Conservation (phyloP, 2,113 vertebrate species). For the Castor canadensis region DNA sequence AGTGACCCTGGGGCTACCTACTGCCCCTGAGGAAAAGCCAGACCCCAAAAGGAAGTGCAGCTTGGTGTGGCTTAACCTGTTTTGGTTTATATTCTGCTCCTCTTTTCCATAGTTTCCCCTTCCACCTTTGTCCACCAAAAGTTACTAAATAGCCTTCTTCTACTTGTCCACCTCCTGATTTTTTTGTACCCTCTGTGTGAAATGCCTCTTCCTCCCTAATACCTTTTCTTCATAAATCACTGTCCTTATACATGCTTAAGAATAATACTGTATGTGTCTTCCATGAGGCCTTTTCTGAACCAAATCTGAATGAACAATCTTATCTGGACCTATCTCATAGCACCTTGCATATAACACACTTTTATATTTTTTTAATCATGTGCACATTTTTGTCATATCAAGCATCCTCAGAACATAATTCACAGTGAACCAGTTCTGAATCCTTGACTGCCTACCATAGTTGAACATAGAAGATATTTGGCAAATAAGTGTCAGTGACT, state of each 20-base stretch:
- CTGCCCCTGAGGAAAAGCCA: not conserved
- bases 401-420: not conserved
- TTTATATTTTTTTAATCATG: not conserved
- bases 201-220: not conserved
- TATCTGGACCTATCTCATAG: not conserved
- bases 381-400: not conserved
- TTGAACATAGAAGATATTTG: not conserved
- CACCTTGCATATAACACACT: not conserved
- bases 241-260: not conserved
- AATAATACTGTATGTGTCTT: not conserved
- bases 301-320: not conserved
- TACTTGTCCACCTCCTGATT: not conserved
- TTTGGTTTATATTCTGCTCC: not conserved
- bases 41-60: rapidly evolving
- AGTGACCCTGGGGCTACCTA: not conserved
- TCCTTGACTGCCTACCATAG: not conserved
- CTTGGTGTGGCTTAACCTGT: not conserved
- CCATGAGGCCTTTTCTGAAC: not conserved
- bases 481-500: not conserved
- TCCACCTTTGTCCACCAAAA: rapidly evolving
- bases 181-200: not conserved
- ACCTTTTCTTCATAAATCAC: not conserved
- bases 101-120: not conserved
- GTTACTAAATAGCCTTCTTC: not conserved
- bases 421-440: not conserved